Percentiles rank a stretch among this genome's conserved stretches.
Evolutionary conservation across 2,113 vertebrate species (phyloP).

Genomic region (Macquaria australasica): DNA sequence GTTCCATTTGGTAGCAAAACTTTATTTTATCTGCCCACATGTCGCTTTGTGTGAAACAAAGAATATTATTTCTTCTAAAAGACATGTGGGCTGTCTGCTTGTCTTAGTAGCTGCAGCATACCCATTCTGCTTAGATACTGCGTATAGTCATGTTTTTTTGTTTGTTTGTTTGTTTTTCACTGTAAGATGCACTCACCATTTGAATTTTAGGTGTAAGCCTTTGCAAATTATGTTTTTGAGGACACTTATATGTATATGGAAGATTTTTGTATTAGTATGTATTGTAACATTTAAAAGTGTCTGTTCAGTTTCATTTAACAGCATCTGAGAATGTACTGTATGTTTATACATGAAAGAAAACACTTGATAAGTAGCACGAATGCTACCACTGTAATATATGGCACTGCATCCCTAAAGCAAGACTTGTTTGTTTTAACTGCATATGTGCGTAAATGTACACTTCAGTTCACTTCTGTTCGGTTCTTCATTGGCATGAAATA

Average conservation of each 20-base stretch:
- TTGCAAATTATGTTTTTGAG: neutral
- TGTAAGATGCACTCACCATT: neutral
- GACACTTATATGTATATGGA: neutral
- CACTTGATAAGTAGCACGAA: neutral
- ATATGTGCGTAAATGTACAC: neutral
- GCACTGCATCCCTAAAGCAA: neutral
- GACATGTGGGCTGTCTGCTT: conserved; percentile 15
- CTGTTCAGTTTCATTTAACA: neutral
- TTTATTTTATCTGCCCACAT: conserved; percentile 60
- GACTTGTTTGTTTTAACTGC: neutral
- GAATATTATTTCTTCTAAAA: conserved; percentile 34
- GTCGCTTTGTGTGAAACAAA: conserved; percentile 41
- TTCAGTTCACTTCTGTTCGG: neutral
- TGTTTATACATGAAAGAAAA: neutral
- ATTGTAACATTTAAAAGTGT: neutral
- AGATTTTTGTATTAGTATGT: neutral
- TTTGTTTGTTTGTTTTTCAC: neutral
- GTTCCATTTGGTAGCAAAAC: conserved; percentile 45
- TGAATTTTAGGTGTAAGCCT: neutral
- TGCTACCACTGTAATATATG: neutral
- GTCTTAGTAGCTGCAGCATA: conserved; percentile 18
- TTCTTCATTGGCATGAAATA: conserved; percentile 29
- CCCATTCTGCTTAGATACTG: neutral
- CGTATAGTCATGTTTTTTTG: neutral
- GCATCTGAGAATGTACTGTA: neutral